Evolutionary conservation across 2,888 invertebrate genomes (phyloP).

Genomic region (Lepidonotus clava): DNA sequence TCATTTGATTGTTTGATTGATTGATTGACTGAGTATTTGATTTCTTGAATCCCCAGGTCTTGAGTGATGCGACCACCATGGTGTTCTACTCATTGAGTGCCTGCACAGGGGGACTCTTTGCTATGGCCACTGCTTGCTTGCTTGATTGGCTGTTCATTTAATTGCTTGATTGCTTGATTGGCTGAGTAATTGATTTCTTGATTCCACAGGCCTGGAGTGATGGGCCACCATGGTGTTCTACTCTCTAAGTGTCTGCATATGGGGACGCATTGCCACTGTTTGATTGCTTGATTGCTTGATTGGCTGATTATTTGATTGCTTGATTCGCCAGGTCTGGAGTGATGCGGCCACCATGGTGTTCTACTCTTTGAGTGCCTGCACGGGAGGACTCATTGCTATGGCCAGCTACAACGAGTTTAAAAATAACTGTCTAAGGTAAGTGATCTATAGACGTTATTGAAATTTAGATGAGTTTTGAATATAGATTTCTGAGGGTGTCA

Average conservation of each 20-base stretch:
- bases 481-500: no score
- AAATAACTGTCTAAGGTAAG: slow-evolving; percentile 68
- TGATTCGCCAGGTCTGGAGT: slow-evolving; percentile 67
- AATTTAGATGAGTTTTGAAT: neutral
- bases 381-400: slow-evolving; percentile 71
- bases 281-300: no score
- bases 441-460: neutral
- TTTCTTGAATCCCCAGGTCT: slow-evolving; percentile 68
- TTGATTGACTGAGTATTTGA: no score
- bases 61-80: slow-evolving; percentile 67
- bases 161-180: no score
- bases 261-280: slow-evolving; percentile 71
- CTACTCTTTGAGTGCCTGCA: slow-evolving; percentile 67
- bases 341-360: slow-evolving; percentile 67
- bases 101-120: slow-evolving; percentile 70
- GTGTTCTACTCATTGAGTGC: slow-evolving; percentile 67
- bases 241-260: slow-evolving; percentile 67
- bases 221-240: slow-evolving; percentile 67
- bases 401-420: slow-evolving; percentile 69
- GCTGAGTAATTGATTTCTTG: no score
- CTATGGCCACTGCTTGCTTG: no score
- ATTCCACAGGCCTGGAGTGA: slow-evolving; percentile 68
- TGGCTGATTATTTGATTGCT: no score
- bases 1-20: no score
- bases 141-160: no score